These are phyloP conservation scores for Butorides virescens DNA, from an alignment of 2,113 vertebrate species.

Conservation along the genomic window DNA sequence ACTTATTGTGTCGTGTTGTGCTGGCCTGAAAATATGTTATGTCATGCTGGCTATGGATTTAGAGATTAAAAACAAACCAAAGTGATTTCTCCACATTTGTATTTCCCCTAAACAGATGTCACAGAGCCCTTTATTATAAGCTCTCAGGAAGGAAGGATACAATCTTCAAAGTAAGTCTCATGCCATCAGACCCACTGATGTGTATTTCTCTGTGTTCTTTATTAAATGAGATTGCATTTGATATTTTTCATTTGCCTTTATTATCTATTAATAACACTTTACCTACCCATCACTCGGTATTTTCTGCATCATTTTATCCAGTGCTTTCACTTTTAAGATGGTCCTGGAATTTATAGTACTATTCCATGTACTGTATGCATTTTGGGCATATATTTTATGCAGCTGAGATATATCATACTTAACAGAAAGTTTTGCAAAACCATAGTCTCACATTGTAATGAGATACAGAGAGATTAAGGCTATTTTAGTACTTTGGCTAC, in stretches of 20 bases:
- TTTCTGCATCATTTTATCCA: conserved; percentile 27
- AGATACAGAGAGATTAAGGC: conserved; percentile 43
- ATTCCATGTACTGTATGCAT: not conserved
- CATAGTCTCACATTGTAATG: conserved; percentile 31
- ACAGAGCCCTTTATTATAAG: not conserved
- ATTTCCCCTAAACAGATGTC: not conserved
- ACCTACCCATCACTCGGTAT: not conserved
- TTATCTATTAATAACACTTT: conserved; percentile 35
- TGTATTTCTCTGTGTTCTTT: conserved; percentile 8
- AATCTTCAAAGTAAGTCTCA: not conserved
- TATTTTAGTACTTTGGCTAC: conserved; percentile 49
- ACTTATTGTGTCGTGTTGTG: not conserved
- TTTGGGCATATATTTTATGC: conserved; percentile 23
- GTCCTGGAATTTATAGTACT: conserved; percentile 39
- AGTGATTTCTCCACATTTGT: not conserved
- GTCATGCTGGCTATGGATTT: not conserved
- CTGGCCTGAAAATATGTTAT: not conserved
- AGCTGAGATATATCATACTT: conserved; percentile 32
- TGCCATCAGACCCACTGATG: not conserved
- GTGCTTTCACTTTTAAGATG: not conserved
- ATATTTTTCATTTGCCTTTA: conserved; percentile 40
- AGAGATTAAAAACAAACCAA: not conserved
- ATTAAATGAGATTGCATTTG: conserved; percentile 31
- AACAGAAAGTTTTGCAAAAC: conserved; percentile 49
- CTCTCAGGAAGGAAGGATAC: not conserved